Evolutionary conservation across 1,140 invertebrate genomes (phyloP).

Genomic region (Drosophila quadrilineata): DNA sequence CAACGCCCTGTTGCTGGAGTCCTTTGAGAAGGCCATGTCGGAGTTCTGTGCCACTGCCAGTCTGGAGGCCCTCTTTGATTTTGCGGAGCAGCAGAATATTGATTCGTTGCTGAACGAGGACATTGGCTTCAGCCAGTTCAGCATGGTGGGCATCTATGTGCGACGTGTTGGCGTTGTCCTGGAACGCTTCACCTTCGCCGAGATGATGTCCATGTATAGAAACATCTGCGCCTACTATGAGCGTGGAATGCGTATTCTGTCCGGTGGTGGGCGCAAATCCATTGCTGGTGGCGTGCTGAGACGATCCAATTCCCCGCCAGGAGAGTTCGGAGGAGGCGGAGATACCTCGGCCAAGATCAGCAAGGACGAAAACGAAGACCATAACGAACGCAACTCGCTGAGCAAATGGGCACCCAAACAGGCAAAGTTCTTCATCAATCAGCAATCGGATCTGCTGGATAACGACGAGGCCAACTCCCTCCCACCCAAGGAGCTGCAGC

Average conservation of each 20-base stretch:
- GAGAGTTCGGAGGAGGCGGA: not conserved
- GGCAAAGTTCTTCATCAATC: slow-evolving; percentile 92
- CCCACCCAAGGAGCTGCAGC: slow-evolving; percentile 88
- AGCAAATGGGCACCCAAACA: slow-evolving; percentile 91
- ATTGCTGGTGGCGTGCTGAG: slow-evolving; percentile 51
- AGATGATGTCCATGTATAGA: slow-evolving; percentile 87
- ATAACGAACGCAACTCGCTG: slow-evolving; percentile 62
- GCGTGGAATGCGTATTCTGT: slow-evolving; percentile 53
- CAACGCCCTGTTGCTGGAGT: slow-evolving; percentile 81
- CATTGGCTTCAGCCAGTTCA: slow-evolving; percentile 82
- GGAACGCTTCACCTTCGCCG: slow-evolving; percentile 91
- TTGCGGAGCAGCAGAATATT: slow-evolving; percentile 83
- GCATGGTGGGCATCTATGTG: slow-evolving; percentile 87
- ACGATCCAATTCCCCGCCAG: slow-evolving; percentile 33
- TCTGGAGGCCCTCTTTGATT: slow-evolving; percentile 85
- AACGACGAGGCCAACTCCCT: slow-evolving; percentile 91
- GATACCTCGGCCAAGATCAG: not conserved
- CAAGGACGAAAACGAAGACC: slow-evolving; percentile 9
- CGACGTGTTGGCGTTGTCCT: slow-evolving; percentile 90
- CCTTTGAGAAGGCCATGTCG: slow-evolving; percentile 83
- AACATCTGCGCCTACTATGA: slow-evolving; percentile 86
- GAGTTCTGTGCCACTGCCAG: slow-evolving; percentile 82
- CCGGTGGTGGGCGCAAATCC: slow-evolving; percentile 43
- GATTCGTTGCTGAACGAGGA: slow-evolving; percentile 67
- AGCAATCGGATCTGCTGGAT: slow-evolving; percentile 90